Conservation (phyloP, 2,888 invertebrate genomes). For the Synergus gifuensis region DNA sequence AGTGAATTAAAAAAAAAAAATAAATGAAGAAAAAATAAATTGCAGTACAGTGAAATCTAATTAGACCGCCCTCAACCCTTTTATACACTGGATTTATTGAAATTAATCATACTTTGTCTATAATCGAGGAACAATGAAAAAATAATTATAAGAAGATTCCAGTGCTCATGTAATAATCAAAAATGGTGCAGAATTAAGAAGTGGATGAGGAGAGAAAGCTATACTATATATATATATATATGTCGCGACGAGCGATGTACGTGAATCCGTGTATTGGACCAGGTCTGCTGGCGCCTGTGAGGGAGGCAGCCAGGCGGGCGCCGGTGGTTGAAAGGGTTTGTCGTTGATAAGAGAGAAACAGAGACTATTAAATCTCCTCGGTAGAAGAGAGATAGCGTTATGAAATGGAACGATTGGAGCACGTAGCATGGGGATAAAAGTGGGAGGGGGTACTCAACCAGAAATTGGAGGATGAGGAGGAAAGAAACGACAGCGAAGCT, state of each 20-base stretch:
- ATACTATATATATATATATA: neutral
- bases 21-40: too few species aligned
- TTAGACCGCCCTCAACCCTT: neutral
- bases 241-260: slow-evolving; percentile 36
- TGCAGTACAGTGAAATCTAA: neutral
- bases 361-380: slow-evolving; percentile 43
- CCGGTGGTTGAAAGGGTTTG: slow-evolving; percentile 73
- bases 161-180: neutral
- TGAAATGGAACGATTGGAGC: slow-evolving; percentile 47
- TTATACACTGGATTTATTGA: neutral
- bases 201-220: slow-evolving; percentile 38
- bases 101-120: neutral
- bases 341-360: slow-evolving; percentile 54
- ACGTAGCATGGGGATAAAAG: slow-evolving; percentile 32
- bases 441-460: slow-evolving; percentile 41
- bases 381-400: slow-evolving; percentile 45
- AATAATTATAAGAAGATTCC: slow-evolving; percentile 49
- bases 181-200: slow-evolving; percentile 25
- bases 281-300: slow-evolving; percentile 75
- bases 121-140: slow-evolving; percentile 29
- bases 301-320: slow-evolving; percentile 77
- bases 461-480: slow-evolving; percentile 41
- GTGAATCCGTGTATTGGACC: slow-evolving; percentile 60
- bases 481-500: slow-evolving; percentile 50
- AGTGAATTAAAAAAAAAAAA: too few species aligned